Conservation (phyloP, 2,113 vertebrate genomes). For the Malurus melanocephalus region DNA sequence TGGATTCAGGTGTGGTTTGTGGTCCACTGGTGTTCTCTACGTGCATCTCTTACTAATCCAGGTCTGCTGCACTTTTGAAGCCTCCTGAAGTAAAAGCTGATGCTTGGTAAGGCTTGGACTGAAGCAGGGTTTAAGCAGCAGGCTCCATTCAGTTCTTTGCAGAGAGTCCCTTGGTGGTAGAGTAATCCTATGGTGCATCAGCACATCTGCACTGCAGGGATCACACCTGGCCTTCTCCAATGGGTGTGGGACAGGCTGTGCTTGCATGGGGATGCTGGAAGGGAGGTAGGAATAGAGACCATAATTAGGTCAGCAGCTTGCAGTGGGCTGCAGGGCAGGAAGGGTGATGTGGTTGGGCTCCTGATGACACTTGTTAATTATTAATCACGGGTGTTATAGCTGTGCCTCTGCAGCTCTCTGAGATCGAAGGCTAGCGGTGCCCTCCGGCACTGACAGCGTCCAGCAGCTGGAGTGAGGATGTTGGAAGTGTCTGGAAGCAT, state of each 20-base stretch:
- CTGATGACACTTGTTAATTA: constrained; percentile 36
- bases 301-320: constrained; percentile 24
- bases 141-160: neutral
- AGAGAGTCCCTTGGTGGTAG: neutral
- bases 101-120: neutral
- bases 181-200: neutral
- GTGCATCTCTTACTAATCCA: neutral
- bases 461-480: neutral
- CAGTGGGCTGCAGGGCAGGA: neutral
- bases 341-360: neutral
- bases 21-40: neutral
- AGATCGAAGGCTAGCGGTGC: neutral
- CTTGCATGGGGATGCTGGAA: neutral
- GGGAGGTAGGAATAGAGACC: neutral
- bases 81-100: neutral
- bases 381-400: neutral
- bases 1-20: neutral
- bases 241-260: neutral
- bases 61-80: neutral
- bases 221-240: neutral
- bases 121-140: neutral
- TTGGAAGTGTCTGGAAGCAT: neutral
- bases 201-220: neutral
- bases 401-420: neutral
- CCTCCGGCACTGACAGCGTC: accelerated